These are phyloP conservation scores for Alentia gelatinosa DNA, from an alignment of 2,888 invertebrate genomes.

Conservation along the genomic window DNA sequence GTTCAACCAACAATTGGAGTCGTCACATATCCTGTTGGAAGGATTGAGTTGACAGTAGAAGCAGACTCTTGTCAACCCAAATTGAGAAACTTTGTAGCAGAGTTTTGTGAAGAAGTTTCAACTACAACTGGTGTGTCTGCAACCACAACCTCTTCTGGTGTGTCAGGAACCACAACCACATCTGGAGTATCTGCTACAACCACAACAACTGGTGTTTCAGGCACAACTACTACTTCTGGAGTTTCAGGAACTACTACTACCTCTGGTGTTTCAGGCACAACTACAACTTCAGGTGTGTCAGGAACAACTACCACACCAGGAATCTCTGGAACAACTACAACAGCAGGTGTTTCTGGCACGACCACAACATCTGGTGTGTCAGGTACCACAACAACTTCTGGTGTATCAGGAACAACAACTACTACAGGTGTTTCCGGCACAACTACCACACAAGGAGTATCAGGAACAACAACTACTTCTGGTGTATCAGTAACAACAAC, in stretches of 20 bases:
- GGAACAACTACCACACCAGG: background rate
- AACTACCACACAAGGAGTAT: background rate
- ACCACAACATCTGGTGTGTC: background rate
- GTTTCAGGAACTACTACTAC: background rate
- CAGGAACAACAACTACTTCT: background rate
- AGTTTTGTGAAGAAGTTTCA: no score
- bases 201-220: background rate
- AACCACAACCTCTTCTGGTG: background rate
- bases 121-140: no score
- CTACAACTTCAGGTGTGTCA: background rate
- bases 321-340: background rate
- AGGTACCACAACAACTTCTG: background rate
- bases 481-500: background rate
- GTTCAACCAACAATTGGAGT: no score
- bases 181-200: background rate
- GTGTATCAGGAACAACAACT: background rate
- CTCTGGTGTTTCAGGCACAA: background rate
- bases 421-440: background rate
- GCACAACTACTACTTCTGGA: background rate
- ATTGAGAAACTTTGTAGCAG: no score
- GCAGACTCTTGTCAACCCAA: no score
- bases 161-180: background rate
- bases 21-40: no score
- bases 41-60: no score
- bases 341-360: background rate